Evolutionary conservation across 1,140 invertebrate genomes (phyloP).

Genomic region (Triops cancriformis): DNA sequence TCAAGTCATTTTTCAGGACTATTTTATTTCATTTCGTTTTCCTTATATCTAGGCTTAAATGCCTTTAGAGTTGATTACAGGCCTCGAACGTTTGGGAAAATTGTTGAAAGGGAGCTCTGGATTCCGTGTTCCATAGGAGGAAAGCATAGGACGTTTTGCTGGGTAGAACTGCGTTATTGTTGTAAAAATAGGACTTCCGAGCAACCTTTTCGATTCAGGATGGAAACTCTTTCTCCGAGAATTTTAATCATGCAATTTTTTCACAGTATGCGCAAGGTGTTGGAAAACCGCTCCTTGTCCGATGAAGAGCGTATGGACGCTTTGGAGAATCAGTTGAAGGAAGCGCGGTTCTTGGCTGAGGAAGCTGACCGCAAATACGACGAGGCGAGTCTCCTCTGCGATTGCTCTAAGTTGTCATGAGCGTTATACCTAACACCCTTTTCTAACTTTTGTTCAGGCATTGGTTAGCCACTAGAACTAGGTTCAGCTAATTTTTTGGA

Average conservation of each 20-base stretch:
- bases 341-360: slow-evolving; percentile 98
- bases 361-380: slow-evolving; percentile 99
- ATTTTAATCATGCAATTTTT: background rate
- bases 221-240: too few relatives aligned
- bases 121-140: background rate
- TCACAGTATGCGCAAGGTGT: slow-evolving; percentile 94
- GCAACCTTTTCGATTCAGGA: too few relatives aligned
- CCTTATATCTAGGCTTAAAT: too few relatives aligned
- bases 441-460: too few relatives aligned
- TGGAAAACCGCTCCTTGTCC: slow-evolving; percentile 98
- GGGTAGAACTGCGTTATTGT: too few relatives aligned
- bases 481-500: background rate
- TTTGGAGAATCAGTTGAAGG: slow-evolving; percentile 98
- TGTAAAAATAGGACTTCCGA: too few relatives aligned
- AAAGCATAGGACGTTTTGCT: background rate
- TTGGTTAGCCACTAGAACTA: too few relatives aligned
- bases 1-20: too few relatives aligned
- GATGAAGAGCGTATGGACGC: slow-evolving; percentile 99
- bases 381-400: slow-evolving; percentile 65
- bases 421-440: too few relatives aligned
- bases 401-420: background rate
- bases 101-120: background rate
- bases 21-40: too few relatives aligned
- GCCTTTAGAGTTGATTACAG: too few relatives aligned
- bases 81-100: too few relatives aligned